Evolutionary conservation across 1,140 invertebrate species (phyloP), one percentile per base, ranked within the genome.

Genomic region (Meloidogyne floridensis): DNA sequence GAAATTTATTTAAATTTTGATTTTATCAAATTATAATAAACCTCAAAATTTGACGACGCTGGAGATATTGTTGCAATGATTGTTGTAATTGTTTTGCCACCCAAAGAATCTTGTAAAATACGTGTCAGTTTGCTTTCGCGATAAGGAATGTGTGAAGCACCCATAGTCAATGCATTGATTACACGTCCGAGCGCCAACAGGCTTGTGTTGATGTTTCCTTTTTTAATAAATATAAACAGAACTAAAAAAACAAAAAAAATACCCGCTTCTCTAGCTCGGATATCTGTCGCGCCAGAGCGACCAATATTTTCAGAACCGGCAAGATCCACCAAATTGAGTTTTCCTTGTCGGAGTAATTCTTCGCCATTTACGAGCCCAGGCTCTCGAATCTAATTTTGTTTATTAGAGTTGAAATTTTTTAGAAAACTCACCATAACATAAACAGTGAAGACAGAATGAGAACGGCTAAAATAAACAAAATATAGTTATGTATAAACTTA

Each of bases 261-360:
- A 81, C 92, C 92, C 65, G 96, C 96, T 93, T 98, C 97, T 72
- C 95, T 91, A 0, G 95, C 96, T 83, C 95, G 90, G 84, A 94
- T 94, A 87, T 97, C 96, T 79, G 94, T 93, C 3, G 95, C 95
- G 13, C 97, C 97, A 3, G 96, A 97, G 85, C 96, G 93, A 18
- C 94, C 94, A 83, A 98, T 95, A 91, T 97, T 98, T 91, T 98
- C 97, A 87, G 95, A 96, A 0, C 97, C 97, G 5, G 97, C 97
- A 87, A 98, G 92, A 92, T 99, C 97, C 2, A 93, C 92, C 90
- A 92, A 80, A 80, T 87, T 75, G 18, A 90, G 91, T 91, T 99
- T 98, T n/a, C 96, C 96, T 72, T 94, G 95, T 91, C 96, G 97
- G 2, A 98, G 90, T 72, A 97, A 91, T 88, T 97, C 95, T 90